Evolutionary conservation across 2,113 vertebrate species (phyloP), one percentile per base, ranked within the genome.

Genomic region (Chaetodon trifascialis): DNA sequence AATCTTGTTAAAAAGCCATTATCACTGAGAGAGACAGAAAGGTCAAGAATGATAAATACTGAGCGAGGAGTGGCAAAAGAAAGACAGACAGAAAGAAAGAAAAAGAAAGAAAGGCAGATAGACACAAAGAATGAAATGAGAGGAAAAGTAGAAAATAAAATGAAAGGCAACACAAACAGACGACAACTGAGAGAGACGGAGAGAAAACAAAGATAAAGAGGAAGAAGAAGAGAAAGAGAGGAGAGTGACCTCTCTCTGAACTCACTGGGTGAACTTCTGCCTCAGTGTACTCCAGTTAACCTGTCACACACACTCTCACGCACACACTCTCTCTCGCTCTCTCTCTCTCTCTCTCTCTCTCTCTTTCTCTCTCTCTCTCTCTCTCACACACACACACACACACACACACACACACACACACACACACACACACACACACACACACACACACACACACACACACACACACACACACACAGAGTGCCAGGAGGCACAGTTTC

Each of bases 231-330:
- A 56, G 42, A 82, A 38, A 60, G 74, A 49, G 56, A 74, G 42
- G 0, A 67, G 73, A 67, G 73, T 84, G 90, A 93, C 91, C 91
- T 89, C 64, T 74, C 58, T 70, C 52, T 93, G 90, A 93, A 91
- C 92, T 88, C 87, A 88, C 14, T 69, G 80, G 60, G 68, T 93
- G 92, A 93, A 92, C 90, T 91, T 80, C 89, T 91, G 92, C 82
- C 90, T 93, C 88, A 74, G 86, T 91, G 89, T 87, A 91, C 92
- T 83, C 88, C 68, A 85, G 82, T 88, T 90, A 91, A 84, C 86
- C 88, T 89, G 79, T 73, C 85, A 66, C 76, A 46, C 76, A 44
- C 73, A 76, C 78, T 79, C 83, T 58, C 76, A 40, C 79, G 19
- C 79, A 56, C 79, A 52, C 74, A 56, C 74, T n/a, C n/a, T n/a